These are phyloP conservation scores for Cossypha niveicapilla DNA, from an alignment of 2,797 vertebrate genomes.

Conservation along the genomic window DNA sequence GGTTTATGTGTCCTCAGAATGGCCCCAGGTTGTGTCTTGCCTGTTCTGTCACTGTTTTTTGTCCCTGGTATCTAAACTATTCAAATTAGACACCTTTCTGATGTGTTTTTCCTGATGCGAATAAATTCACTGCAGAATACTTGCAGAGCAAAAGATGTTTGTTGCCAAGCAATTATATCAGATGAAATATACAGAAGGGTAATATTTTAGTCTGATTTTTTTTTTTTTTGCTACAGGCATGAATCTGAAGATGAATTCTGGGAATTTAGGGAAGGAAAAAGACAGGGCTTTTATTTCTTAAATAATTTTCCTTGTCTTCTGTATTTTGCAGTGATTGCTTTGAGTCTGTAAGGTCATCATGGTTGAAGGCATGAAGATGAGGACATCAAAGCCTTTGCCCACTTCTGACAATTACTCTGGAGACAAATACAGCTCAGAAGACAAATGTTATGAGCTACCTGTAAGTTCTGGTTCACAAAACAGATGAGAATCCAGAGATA, in stretches of 20 bases:
- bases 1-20: background rate
- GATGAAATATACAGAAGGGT: background rate
- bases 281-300: background rate
- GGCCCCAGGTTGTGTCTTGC: background rate
- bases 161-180: background rate
- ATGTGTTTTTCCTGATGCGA: background rate
- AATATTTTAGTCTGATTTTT: background rate
- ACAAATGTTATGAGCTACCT: slow-evolving; percentile 13
- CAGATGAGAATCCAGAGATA: background rate
- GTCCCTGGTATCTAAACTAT: background rate
- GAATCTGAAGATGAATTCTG: background rate
- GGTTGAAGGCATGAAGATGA: slow-evolving; percentile 24
- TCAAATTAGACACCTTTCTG: background rate
- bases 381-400: background rate
- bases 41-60: background rate
- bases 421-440: background rate
- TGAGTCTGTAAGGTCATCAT: background rate
- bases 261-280: background rate
- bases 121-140: background rate
- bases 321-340: slow-evolving; percentile 45
- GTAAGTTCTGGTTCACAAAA: slow-evolving; percentile 39
- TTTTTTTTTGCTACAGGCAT: background rate
- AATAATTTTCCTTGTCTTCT: background rate
- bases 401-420: slow-evolving; percentile 1
- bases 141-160: background rate